Evolutionary conservation across 2,113 vertebrate genomes (phyloP), one percentile per base, ranked within the genome.

Genomic region (Cyprinodon tularosa): DNA sequence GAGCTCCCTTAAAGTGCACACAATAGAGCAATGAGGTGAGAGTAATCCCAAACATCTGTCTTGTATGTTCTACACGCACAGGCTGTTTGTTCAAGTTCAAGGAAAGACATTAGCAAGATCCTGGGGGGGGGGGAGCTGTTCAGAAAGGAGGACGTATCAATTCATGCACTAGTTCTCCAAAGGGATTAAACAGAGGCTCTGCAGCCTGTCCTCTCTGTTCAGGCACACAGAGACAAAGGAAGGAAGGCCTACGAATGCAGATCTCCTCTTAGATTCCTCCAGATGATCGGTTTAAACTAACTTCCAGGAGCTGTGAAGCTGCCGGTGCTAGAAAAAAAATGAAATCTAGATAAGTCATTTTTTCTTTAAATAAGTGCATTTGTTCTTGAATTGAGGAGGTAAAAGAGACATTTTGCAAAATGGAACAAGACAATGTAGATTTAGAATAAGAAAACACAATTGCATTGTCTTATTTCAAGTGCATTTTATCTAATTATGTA

Each of bases 31-130:
- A 87, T 83, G 92, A 91, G 91, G 90, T 93, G 91, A 92, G 90
- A 90, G 91, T 93, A 93, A 93, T 93, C 90, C 90, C 89, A 88
- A 93, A 93, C 92, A 93, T 93, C 92, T 93, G 92, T 92, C 90
- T 90, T 78, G 69, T 89, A 81, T 87, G 92, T 91, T 88, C 88
- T 90, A 91, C 91, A 91, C 84, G 88, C 88, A 87, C 89, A 80
- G 81, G 78, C 91, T 90, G 91, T 92, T 92, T 92, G 91, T 90
- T 92, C 89, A 90, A 91, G 90, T 92, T 86, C 89, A 81, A 88
- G 87, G 68, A 87, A 87, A 91, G 89, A 90, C 89, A 92, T 92
- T 92, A 90, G 90, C 84, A 12, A 47, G 82, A 62, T 37, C 5
- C n/a, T 10, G 60, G 1, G 64, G n/a, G 64, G 61, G 47, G 74